Evolutionary conservation across 2,113 vertebrate species (phyloP), one percentile per base, ranked within the genome.

Genomic region (Haemorhous mexicanus): DNA sequence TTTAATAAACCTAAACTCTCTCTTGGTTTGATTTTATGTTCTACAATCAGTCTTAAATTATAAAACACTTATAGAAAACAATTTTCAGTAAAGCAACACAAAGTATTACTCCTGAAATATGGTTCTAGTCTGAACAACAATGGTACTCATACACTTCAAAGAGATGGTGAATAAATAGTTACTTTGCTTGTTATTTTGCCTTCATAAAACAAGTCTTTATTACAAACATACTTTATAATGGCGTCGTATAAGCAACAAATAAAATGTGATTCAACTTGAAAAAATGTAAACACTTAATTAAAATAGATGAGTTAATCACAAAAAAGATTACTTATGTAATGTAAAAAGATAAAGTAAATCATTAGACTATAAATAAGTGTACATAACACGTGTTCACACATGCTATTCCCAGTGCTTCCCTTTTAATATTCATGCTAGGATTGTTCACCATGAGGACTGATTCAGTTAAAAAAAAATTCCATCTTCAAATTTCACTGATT

Each of bases 261-360:
- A 20, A 93, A 94, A 95, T 81, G 21, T 37, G 61, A 76, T 39
- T 94, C 78, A 76, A 18, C 18, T 68, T 87, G 62, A 50, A 90
- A 84, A 92, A 90, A 82, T 47, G 19, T 70, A 96, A 92, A 78
- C 77, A 74, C 85, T 93, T 78, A 89, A 95, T 87, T 92, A 91
- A 84, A 92, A 87, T 7, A 72, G 61, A 39, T 58, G 19, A 78
- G 22, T 47, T 89, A 90, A 63, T 94, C 79, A 73, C 78, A 90
- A 75, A 91, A 75, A 89, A 77, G 52, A 91, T 50, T 91, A 55
- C 35, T 87, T 69, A 90, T 58, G 74, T 82, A 61, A 94, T 53
- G 19, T 77, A 93, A 85, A 96, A 93, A 80, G 63, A 69, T 66
- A 43, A 90, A 80, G 28, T 41, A 89, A 84, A 61, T 62, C 7